Conservation (phyloP, 1,140 invertebrate genomes). For the Hycleus phaleratus region DNA sequence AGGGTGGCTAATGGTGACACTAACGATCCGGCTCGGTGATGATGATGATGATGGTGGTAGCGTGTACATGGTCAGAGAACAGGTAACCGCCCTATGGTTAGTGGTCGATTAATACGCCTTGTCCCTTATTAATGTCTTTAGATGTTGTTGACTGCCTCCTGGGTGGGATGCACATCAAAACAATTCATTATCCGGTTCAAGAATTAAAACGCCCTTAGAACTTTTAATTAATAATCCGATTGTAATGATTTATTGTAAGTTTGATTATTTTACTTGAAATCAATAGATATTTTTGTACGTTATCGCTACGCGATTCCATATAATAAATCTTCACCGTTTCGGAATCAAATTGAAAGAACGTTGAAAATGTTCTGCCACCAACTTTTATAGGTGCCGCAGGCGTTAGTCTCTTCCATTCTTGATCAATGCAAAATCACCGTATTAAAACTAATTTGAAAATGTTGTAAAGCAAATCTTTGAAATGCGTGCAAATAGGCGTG, state of each 20-base stretch:
- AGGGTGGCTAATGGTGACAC: constrained; percentile 13
- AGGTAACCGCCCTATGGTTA: constrained; percentile 12
- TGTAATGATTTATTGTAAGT: not conserved
- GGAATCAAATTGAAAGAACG: not conserved
- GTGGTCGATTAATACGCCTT: constrained; percentile 11
- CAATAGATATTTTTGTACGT: constrained; percentile 3
- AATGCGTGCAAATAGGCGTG: too few relatives aligned
- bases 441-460: too few relatives aligned
- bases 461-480: too few relatives aligned
- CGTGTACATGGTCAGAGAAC: constrained; percentile 10
- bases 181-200: too few relatives aligned
- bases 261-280: constrained; percentile 2
- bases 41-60: too few relatives aligned
- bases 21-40: constrained; percentile 12
- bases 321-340: not conserved
- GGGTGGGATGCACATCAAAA: constrained; percentile 7
- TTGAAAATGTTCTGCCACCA: too few relatives aligned
- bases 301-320: not conserved
- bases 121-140: constrained; percentile 11
- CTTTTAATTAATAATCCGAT: too few relatives aligned
- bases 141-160: constrained; percentile 3
- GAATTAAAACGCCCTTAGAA: too few relatives aligned
- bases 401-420: too few relatives aligned
- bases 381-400: too few relatives aligned
- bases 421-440: too few relatives aligned